A percentile compares a stretch with the other conserved stretches of the same genome.
Conservation (phyloP, 2,113 vertebrate species). For the Pelusios castaneus region DNA sequence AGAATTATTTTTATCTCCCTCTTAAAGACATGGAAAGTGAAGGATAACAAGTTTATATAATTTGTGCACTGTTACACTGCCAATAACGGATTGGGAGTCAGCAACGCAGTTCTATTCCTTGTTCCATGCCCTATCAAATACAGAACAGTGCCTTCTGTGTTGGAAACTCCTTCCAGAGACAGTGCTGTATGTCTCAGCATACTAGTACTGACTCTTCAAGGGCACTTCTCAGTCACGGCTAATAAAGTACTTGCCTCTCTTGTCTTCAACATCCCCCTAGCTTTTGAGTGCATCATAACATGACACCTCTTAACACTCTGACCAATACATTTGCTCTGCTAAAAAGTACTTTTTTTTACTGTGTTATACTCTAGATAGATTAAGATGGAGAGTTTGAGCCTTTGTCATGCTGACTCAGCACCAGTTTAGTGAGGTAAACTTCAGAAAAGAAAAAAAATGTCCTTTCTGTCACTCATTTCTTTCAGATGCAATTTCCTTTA, state of each 20-base stretch:
- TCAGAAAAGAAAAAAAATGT: too few relatives aligned
- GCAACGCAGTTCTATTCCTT: background rate
- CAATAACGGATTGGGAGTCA: background rate
- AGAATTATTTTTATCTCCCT: background rate
- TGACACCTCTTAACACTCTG: background rate
- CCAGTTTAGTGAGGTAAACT: too few relatives aligned
- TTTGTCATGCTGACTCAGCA: too few relatives aligned
- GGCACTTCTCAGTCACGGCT: background rate
- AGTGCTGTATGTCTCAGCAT: background rate
- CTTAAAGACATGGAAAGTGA: background rate
- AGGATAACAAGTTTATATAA: background rate
- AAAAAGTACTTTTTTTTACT: background rate
- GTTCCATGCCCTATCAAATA: background rate
- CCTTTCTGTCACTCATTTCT: too few relatives aligned
- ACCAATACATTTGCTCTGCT: background rate
- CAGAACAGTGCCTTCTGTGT: background rate
- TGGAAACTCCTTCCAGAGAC: background rate
- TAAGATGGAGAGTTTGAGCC: too few relatives aligned
- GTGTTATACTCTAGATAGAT: too few relatives aligned
- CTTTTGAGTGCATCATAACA: accelerated
- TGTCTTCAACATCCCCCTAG: accelerated
- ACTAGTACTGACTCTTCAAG: background rate
- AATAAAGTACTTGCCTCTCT: background rate
- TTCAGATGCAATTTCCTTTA: too few relatives aligned
- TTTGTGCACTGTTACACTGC: background rate